These are phyloP conservation scores for Nycteola revayana DNA, from an alignment of 2,888 invertebrate genomes.

Conservation along the genomic window DNA sequence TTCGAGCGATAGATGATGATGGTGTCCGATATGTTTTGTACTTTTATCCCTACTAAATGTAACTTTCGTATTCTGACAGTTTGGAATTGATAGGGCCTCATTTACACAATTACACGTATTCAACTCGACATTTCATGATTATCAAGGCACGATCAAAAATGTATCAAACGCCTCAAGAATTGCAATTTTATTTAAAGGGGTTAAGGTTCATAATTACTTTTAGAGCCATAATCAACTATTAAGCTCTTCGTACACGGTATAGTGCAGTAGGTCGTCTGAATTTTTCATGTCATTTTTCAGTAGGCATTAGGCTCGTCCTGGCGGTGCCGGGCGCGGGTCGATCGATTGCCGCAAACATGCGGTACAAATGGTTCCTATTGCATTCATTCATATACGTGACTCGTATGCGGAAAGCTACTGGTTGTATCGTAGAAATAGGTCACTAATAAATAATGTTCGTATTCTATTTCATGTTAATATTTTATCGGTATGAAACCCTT, in stretches of 20 bases:
- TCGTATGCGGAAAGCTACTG: slow-evolving; percentile 19
- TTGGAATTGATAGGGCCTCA: neutral
- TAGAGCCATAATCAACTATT: slow-evolving; percentile 1
- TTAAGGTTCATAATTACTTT: slow-evolving; percentile 8
- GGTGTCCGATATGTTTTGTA: no score
- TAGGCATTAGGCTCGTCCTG: slow-evolving; percentile 46
- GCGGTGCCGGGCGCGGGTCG: slow-evolving; percentile 63
- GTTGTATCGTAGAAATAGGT: slow-evolving; percentile 36
- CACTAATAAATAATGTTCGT: slow-evolving; percentile 24
- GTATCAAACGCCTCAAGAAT: neutral
- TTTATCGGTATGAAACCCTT: slow-evolving; percentile 12
- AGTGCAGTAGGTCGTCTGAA: slow-evolving; percentile 36
- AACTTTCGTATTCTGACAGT: no score
- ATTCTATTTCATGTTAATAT: slow-evolving; percentile 9
- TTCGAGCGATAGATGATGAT: no score
- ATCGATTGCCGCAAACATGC: slow-evolving; percentile 64
- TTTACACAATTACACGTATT: slow-evolving; percentile 1
- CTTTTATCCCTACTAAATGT: no score
- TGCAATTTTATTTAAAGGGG: neutral
- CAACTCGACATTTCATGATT: slow-evolving; percentile 9
- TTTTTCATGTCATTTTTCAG: slow-evolving; percentile 60
- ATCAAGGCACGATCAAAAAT: neutral
- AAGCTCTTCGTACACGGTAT: slow-evolving; percentile 7
- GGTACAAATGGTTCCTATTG: slow-evolving; percentile 36
- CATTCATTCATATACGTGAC: slow-evolving; percentile 38